These are phyloP conservation scores for Sepioteuthis lessoniana DNA, from an alignment of 2,888 invertebrate genomes.

Conservation along the genomic window DNA sequence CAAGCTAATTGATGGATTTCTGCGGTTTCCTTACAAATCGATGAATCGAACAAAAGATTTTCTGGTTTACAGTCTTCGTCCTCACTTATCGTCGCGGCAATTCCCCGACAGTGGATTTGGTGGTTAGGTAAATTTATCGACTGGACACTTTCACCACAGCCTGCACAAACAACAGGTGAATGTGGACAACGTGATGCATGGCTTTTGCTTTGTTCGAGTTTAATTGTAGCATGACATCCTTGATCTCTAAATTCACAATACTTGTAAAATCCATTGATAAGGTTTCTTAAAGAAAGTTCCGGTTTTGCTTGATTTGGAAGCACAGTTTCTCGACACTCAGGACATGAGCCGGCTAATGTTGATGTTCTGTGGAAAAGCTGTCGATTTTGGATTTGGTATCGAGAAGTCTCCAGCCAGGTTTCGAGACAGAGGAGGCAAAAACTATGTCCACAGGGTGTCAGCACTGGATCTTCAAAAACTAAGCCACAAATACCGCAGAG, in stretches of 20 bases:
- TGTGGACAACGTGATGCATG: constrained; percentile 66
- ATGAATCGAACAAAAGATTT: neutral
- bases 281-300: constrained; percentile 68
- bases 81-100: constrained; percentile 76
- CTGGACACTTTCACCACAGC: constrained; percentile 64
- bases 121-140: constrained; percentile 66
- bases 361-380: neutral
- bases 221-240: constrained; percentile 66
- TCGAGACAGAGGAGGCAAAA: constrained; percentile 69
- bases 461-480: constrained; percentile 70
- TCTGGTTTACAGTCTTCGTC: constrained; percentile 53
- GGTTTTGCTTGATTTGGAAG: constrained; percentile 60
- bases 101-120: constrained; percentile 68
- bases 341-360: constrained; percentile 61
- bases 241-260: constrained; percentile 63
- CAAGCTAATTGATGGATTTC: too few relatives aligned
- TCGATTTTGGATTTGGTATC: neutral
- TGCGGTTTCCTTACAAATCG: too few relatives aligned
- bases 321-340: constrained; percentile 66
- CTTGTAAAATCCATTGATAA: constrained; percentile 68
- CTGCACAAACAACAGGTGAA: constrained; percentile 68
- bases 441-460: constrained; percentile 72
- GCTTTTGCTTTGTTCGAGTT: constrained; percentile 61
- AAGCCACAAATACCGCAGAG: constrained; percentile 71
- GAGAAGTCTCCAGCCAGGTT: constrained; percentile 65